Conservation (phyloP, 2,888 invertebrate genomes). For the Schizaphis graminum region DNA sequence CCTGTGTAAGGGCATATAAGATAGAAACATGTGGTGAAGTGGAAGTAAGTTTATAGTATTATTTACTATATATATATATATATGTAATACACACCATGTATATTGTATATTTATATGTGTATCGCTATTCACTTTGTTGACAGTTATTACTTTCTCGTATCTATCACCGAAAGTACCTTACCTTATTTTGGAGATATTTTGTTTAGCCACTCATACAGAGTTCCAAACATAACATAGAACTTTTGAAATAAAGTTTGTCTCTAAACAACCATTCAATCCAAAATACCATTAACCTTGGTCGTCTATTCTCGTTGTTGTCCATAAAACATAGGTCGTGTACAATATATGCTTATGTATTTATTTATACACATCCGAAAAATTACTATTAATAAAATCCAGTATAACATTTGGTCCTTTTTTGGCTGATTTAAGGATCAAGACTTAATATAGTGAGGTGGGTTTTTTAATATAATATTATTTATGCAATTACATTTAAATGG, state of each 20-base stretch:
- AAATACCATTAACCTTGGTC: neutral
- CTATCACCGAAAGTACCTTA: too few species aligned
- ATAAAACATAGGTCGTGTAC: neutral
- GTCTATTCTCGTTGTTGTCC: neutral
- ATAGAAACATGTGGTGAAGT: too few species aligned
- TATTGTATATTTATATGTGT: too few species aligned
- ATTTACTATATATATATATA: too few species aligned
- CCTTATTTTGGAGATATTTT: neutral
- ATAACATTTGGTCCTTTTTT: neutral
- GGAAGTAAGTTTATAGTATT: too few species aligned
- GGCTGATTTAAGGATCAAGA: neutral
- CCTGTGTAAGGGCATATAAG: too few species aligned
- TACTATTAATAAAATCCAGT: neutral
- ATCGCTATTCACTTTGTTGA: too few species aligned
- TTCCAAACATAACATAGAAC: neutral
- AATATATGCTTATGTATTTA: neutral
- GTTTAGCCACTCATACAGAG: neutral
- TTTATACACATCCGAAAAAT: neutral
- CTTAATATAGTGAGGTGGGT: neutral
- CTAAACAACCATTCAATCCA: neutral
- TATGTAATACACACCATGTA: too few species aligned
- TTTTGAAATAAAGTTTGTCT: neutral
- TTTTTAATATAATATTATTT: neutral
- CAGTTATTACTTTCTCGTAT: too few species aligned
- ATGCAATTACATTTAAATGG: too few species aligned